Base-by-base conservation (phyloP, 92 coral and sea anemone genomes). In the Parazoanthus swiftii region DNA sequence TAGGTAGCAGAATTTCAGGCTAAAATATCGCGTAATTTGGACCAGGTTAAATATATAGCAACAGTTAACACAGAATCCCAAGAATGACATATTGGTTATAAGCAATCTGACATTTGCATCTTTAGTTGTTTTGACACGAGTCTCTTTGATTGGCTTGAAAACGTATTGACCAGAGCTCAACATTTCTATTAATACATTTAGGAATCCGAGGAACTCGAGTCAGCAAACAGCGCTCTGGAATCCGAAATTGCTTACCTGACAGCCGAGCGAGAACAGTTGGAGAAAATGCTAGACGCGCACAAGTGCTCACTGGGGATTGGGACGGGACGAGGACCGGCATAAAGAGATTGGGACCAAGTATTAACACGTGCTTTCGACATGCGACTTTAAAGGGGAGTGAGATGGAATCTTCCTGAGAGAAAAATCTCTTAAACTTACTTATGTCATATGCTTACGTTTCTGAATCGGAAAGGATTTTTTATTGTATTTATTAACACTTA, bases 201-300 rank as follows among this genome's bases (percentile, higher is more conserved):
- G 99, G 94, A 93, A 74, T 93, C 97, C 7, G 96, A 96, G 44
- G 98, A 95, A 75, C 95, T 96, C 10, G 94, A 93, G 70, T 79
- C 98, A 75, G 99, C 99, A 51, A 96, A 96, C 89, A 94, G 93
- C 50, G 96, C 93, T 42, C 90, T 96, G 43, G 99, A 96, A 90
- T 89, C 95, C 36, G 96, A 95, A 73, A 96, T 96, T 70, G 95
- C 96, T 3, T 95, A 92, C 43, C 94, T 96, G 35, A 93, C 89
- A 51, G 94, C 94, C 66, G 99, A 96, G 86, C 90, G 93, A 37
- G 93, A 91, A 74, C 96, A 93, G 73, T 92, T 96, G 14, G 98
- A 95, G 82, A 86, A 89, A 84, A 95, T 96, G 98, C 94, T 96
- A 25, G 94, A 92, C 76, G 94, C 94, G 71, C 99, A 96, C 89